A percentile compares a stretch with the other conserved stretches of the same genome.
Conservation (phyloP, 2,797 vertebrate species). For the Knipowitschia caucasica region DNA sequence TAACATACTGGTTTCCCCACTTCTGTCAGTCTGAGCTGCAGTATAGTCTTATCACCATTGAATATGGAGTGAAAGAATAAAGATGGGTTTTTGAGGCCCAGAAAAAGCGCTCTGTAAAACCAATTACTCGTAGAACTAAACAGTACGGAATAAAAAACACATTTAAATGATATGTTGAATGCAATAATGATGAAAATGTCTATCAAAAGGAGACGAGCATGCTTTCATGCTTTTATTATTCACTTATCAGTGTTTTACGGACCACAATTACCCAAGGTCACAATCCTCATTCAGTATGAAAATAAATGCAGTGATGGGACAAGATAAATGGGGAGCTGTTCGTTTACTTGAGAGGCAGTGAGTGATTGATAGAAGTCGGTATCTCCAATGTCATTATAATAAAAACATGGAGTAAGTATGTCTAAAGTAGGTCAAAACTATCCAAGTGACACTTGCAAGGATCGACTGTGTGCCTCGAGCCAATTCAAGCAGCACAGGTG, state of each 20-base stretch:
- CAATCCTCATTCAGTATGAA: neutral
- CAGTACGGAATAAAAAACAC: no score
- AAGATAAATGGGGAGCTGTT: conserved; percentile 59
- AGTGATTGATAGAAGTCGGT: conserved; percentile 73
- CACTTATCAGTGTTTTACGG: neutral
- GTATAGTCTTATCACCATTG: no score
- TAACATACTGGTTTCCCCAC: no score
- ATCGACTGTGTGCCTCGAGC: conserved; percentile 35
- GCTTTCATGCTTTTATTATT: neutral
- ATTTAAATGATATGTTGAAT: no score
- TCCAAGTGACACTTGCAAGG: conserved; percentile 41
- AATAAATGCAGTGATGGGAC: conserved; percentile 19
- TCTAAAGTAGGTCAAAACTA: conserved; percentile 70
- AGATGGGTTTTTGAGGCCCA: no score
- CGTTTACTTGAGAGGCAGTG: conserved; percentile 63
- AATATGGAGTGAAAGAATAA: no score
- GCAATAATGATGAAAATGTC: no score
- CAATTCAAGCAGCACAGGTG: conserved; percentile 52
- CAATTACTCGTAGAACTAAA: no score
- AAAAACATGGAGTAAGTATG: conserved; percentile 55
- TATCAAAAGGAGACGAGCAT: no score
- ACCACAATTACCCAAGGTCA: conserved; percentile 5
- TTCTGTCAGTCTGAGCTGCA: no score
- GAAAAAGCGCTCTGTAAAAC: no score
- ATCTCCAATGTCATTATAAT: conserved; percentile 67